Base-by-base conservation (phyloP, 1,140 invertebrate genomes). In the Rhizoglyphus robini region DNA sequence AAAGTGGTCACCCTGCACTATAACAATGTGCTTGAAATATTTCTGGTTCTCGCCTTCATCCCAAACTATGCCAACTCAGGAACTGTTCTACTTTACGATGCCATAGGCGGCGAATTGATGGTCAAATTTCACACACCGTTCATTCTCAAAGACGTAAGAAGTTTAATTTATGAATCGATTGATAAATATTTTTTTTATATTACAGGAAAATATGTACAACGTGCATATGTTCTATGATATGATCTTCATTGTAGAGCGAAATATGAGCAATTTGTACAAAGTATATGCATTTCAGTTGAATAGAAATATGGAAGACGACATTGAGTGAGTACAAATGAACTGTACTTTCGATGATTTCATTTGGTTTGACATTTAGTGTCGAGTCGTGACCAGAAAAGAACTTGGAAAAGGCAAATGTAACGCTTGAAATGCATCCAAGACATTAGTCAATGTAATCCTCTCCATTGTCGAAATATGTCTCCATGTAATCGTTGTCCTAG, bases 401-500 rank as follows among this genome's bases (percentile, higher is more conserved):
- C 1, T 3, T 2, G 11, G 23, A 51, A 3, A 23, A 20, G 1
- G 2, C 13, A 20, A 51, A 23, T 51, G 8, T 46, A 46, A n/a
- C 41, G 23, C 18, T 46, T 46, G 2, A 1, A 46, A 46, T 46
- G 3, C 8, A n/a, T 11, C n/a, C n/a, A 8, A 41, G n/a, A 11
- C 8, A 23, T 11, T 13, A 58, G 29, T 58, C 54, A 32, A 30
- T 27, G 27, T 23, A 60, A 38, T 46, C 58, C 29, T 60, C 58
- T 1, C 58, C 58, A 46, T 60, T 60, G 36, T 60, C 58, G 36
- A 60, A 60, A 27, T 60, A 46, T n/a, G 58, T 2, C 2, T 60
- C 38, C 58, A 60, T 60, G 29, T 60, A 60, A 46, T 60, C 58
- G 15, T 60, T 60, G 13, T 60, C 58, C 27, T 60, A 15, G n/a